phyloP scores from a whole-genome alignment of 2,113 vertebrate genomes.

The Girardinichthys multiradiatus region DNA sequence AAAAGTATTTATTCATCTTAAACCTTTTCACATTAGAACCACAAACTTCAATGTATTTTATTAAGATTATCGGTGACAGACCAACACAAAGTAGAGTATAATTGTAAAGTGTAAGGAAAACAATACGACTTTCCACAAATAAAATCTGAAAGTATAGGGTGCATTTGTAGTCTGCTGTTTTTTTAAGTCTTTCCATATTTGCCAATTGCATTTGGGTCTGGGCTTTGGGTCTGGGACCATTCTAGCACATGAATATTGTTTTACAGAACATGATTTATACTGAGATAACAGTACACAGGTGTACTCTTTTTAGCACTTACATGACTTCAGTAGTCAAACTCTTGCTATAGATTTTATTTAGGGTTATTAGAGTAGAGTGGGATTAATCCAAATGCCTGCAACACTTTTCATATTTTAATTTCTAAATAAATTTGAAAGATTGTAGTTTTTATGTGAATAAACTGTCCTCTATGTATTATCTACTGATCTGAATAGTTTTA shows the following conservation, averaged over 20 bases:
- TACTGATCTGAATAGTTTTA: slow-evolving; percentile 56
- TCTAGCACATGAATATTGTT: no score
- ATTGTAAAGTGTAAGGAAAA: neutral
- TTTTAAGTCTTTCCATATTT: no score
- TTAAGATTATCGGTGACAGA: neutral
- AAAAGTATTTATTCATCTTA: neutral
- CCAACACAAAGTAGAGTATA: neutral
- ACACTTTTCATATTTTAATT: neutral
- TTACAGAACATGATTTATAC: no score
- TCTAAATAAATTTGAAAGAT: neutral
- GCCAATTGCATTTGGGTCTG: no score
- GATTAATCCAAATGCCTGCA: neutral
- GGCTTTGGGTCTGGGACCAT: no score
- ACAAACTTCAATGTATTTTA: neutral
- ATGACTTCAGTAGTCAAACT: neutral
- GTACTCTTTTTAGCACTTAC: neutral
- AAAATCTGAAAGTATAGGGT: no score
- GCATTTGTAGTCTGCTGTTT: no score
- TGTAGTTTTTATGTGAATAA: neutral
- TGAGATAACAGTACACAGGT: neutral
- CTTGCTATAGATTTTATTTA: neutral
- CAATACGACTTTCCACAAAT: no score
- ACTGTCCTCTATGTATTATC: slow-evolving; percentile 37
- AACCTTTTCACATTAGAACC: neutral
- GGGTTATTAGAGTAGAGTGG: neutral